These are phyloP conservation scores for Parambassis ranga DNA, from an alignment of 2,797 vertebrate genomes.

Conservation along the genomic window DNA sequence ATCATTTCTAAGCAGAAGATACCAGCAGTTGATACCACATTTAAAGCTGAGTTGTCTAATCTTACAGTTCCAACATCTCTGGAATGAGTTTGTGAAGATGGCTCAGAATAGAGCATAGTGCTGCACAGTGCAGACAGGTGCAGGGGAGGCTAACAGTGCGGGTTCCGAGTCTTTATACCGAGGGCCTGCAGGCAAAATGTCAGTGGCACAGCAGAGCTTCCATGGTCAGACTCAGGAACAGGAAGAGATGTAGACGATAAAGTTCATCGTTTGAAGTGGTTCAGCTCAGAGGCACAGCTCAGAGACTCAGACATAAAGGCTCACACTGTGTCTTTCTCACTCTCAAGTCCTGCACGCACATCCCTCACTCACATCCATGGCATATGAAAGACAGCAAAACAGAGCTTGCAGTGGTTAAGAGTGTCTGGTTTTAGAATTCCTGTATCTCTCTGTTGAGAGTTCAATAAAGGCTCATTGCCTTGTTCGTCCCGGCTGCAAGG, in stretches of 20 bases:
- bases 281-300: conserved; percentile 54
- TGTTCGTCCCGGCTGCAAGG: conserved; percentile 8
- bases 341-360: conserved; percentile 48
- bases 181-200: conserved; percentile 49
- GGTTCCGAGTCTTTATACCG: conserved; percentile 30
- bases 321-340: conserved; percentile 29
- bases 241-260: conserved; percentile 71
- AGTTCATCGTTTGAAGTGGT: conserved; percentile 66
- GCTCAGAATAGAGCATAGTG: conserved; percentile 7
- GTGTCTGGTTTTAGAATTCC: conserved; percentile 6
- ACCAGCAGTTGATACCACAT: neutral
- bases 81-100: conserved; percentile 16
- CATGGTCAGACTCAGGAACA: conserved; percentile 45
- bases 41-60: conserved; percentile 1
- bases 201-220: conserved; percentile 41
- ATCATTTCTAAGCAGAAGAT: conserved; percentile 21
- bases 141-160: conserved; percentile 18
- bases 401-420: conserved; percentile 20
- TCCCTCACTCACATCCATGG: conserved; percentile 27
- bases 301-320: conserved; percentile 46
- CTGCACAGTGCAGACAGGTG: conserved; percentile 45
- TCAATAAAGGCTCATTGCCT: conserved; percentile 1
- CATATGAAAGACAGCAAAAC: conserved; percentile 19
- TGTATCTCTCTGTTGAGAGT: conserved; percentile 11
- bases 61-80: conserved; percentile 5